A percentile compares a stretch with the other conserved stretches of the same genome.
Conservation (phyloP, 2,113 vertebrate species). For the Uropsilus gracilis region DNA sequence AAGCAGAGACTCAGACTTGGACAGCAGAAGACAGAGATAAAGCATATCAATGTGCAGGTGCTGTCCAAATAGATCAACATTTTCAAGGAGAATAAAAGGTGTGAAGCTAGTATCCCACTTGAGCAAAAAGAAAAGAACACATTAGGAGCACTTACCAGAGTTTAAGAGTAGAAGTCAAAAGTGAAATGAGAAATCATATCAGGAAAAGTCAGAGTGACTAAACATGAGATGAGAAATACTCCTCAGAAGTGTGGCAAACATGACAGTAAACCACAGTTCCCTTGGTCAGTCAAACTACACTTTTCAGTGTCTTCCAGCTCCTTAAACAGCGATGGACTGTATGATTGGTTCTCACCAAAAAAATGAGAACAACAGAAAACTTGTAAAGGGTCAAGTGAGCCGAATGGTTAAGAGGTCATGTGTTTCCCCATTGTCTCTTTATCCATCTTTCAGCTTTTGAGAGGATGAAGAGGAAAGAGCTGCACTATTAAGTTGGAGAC, state of each 20-base stretch:
- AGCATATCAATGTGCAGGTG: too few species aligned
- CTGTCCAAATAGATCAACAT: too few species aligned
- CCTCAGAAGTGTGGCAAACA: not conserved
- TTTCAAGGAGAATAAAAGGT: too few species aligned
- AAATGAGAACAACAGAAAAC: not conserved
- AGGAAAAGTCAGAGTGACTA: not conserved
- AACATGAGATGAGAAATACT: not conserved
- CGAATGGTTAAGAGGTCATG: not conserved
- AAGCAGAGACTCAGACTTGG: not conserved
- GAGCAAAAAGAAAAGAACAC: not conserved
- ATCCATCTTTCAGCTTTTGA: not conserved
- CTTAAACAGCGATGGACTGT: too few species aligned
- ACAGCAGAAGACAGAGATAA: too few species aligned
- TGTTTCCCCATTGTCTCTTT: not conserved
- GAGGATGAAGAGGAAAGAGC: not conserved
- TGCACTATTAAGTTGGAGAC: not conserved
- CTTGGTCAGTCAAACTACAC: not conserved
- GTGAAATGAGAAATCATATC: not conserved
- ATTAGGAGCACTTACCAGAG: not conserved
- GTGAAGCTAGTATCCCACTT: too few species aligned
- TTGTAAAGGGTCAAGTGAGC: not conserved
- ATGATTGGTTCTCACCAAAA: not conserved
- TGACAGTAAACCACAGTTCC: not conserved
- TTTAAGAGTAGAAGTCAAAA: not conserved
- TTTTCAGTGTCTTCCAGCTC: not conserved